Evolutionary conservation across 2,797 vertebrate genomes (phyloP).

Genomic region (Buceros bicornis): DNA sequence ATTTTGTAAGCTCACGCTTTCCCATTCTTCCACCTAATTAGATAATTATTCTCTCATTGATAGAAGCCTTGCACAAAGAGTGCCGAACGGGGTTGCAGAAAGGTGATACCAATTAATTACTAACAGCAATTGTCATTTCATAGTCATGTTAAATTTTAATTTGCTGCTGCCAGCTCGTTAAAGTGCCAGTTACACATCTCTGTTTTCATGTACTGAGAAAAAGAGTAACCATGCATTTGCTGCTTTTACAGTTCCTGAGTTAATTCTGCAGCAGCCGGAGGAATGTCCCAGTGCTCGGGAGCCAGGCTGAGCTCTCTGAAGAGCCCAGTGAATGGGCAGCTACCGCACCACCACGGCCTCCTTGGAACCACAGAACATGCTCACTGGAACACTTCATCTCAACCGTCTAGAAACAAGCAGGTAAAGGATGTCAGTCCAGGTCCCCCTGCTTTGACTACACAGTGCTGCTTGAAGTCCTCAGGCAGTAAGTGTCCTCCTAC

Average conservation of each 20-base stretch:
- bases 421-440: background rate
- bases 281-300: conserved; percentile 55
- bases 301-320: conserved; percentile 47
- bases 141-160: conserved; percentile 75
- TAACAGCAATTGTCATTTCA: conserved; percentile 71
- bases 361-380: conserved; percentile 56
- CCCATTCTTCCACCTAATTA: conserved; percentile 35
- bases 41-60: conserved; percentile 42
- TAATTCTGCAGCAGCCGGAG: conserved; percentile 72
- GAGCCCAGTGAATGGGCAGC: conserved; percentile 51
- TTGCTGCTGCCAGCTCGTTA: conserved; percentile 63
- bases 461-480: background rate
- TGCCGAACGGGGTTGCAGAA: conserved; percentile 33
- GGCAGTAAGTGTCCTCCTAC: background rate
- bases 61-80: conserved; percentile 13
- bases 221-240: conserved; percentile 70
- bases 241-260: conserved; percentile 73
- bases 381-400: background rate
- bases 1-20: conserved; percentile 58
- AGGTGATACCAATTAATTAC: conserved; percentile 71
- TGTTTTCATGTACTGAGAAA: conserved; percentile 71
- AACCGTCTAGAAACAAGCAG: background rate
- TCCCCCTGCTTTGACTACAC: background rate
- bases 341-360: conserved; percentile 45
- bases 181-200: conserved; percentile 69